Base-by-base conservation (phyloP, 2,797 vertebrate genomes). In the Okamejei kenojei region DNA sequence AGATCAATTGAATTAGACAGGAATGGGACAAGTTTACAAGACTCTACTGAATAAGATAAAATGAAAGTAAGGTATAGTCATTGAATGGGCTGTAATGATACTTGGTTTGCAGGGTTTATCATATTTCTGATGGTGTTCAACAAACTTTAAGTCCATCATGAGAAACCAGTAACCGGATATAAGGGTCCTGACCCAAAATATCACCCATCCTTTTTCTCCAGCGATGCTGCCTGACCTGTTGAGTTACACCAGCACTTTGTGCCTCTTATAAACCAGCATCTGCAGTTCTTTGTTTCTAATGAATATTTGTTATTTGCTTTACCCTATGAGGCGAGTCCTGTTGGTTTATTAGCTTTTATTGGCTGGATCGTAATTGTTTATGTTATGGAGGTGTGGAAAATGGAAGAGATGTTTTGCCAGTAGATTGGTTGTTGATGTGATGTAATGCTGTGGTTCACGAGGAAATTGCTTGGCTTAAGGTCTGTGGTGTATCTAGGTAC, bases 101-200 rank as follows among this genome's bases (percentile, higher is more conserved):
- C 81, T 84, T 58, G n/a, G 19, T 86, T 63, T 63, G 80, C 80
- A 82, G 80, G 80, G 26, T 82, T 82, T 58, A 82, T 54, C 58
- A 54, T 26, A 58, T 82, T 82, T 82, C 79, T 58, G 45, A 45
- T 82, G 38, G 80, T 13, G 45, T 82, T 58, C 21, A 58, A 9
- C 26, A 82, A 9, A 8, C 8, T 82, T 26, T 82, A 19, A 58
- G 38, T 82, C 26, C 45, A 2, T 58, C 11, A 45, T 58, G 45
- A 82, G 21, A 26, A 45, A 29, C 21, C 23, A 23, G 23, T 82
- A 4, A 82, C 54, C 10, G 23, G 71, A 5, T 35, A 35, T n/a
- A 54, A 54, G 45, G 45, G 77, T 54, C 4, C 45, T 54, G 45
- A 54, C 45, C 45, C 45, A 54, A 54, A 54, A 54, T 54, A 54